Evolutionary conservation across 1,140 invertebrate genomes (phyloP).

Genomic region (Macrosteles quadrilineatus): DNA sequence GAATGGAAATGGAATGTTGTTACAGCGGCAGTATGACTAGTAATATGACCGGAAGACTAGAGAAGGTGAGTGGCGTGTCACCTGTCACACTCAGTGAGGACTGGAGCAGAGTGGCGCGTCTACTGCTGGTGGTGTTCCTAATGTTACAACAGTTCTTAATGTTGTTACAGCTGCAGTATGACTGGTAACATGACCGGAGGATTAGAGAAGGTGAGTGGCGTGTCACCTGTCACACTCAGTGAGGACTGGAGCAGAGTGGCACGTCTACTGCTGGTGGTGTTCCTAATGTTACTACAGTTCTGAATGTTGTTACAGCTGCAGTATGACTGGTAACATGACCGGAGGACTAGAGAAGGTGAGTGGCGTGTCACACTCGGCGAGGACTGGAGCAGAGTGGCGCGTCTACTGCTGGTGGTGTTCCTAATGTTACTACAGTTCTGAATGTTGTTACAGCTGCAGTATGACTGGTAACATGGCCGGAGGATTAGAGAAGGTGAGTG

Average conservation of each 20-base stretch:
- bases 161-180: no score
- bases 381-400: slow-evolving; percentile 68
- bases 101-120: slow-evolving; percentile 66
- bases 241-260: slow-evolving; percentile 68
- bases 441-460: slow-evolving; percentile 40
- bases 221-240: slow-evolving; percentile 60
- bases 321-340: not conserved
- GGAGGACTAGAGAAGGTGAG: slow-evolving; percentile 27
- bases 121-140: slow-evolving; percentile 65
- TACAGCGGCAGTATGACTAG: not conserved
- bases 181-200: not conserved
- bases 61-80: slow-evolving; percentile 32
- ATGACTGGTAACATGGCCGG: not conserved
- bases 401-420: slow-evolving; percentile 64
- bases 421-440: slow-evolving; percentile 69
- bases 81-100: slow-evolving; percentile 64
- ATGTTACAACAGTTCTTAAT: no score
- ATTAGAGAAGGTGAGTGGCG: slow-evolving; percentile 23
- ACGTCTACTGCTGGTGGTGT: slow-evolving; percentile 63
- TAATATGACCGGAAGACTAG: not conserved
- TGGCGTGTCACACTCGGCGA: slow-evolving; percentile 54
- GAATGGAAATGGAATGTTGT: no score
- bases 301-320: slow-evolving; percentile 59
- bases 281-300: slow-evolving; percentile 66
- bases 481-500: slow-evolving; percentile 27